Percentiles rank a stretch among this genome's conserved stretches.
These are phyloP conservation scores for Pachypsylla venusta DNA, from an alignment of 1,140 invertebrate species.

Conservation along the genomic window DNA sequence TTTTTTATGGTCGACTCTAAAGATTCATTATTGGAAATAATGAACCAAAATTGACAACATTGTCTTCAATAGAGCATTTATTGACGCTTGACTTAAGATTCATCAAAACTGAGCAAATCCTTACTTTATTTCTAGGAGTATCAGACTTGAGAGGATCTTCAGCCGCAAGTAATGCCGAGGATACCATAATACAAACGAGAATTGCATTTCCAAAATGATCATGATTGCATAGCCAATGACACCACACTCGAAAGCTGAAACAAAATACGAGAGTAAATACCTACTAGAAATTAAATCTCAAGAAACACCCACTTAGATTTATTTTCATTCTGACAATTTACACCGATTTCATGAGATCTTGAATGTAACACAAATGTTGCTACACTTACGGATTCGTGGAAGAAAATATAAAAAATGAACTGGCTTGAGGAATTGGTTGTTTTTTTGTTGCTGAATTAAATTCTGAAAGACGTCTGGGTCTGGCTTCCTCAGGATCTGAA, in stretches of 20 bases:
- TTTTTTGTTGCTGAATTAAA: conserved; percentile 72
- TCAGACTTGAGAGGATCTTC: conserved; percentile 84
- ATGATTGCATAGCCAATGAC: conserved; percentile 93
- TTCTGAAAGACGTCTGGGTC: conserved; percentile 56
- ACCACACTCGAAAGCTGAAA: conserved; percentile 85
- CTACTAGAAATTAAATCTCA: too few species aligned
- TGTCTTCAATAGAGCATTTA: too few species aligned
- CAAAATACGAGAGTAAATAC: too few species aligned
- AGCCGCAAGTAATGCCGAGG: conserved; percentile 91
- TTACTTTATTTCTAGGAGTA: conserved; percentile 53
- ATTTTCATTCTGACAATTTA: too few species aligned
- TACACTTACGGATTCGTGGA: conserved; percentile 74
- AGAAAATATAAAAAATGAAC: conserved; percentile 93
- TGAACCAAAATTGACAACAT: too few species aligned
- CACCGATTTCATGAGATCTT: too few species aligned
- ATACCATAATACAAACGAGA: conserved; percentile 93
- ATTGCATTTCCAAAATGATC: conserved; percentile 92
- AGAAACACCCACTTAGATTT: too few species aligned
- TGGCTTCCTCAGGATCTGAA: conserved; percentile 21
- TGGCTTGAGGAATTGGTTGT: conserved; percentile 84
- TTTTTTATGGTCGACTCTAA: too few species aligned
- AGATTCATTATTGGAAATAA: too few species aligned
- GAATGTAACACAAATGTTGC: background rate
- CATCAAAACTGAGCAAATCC: too few species aligned
- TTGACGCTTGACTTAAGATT: too few species aligned